Conservation (phyloP, 2,797 vertebrate genomes). For the Pempheris klunzingeri region DNA sequence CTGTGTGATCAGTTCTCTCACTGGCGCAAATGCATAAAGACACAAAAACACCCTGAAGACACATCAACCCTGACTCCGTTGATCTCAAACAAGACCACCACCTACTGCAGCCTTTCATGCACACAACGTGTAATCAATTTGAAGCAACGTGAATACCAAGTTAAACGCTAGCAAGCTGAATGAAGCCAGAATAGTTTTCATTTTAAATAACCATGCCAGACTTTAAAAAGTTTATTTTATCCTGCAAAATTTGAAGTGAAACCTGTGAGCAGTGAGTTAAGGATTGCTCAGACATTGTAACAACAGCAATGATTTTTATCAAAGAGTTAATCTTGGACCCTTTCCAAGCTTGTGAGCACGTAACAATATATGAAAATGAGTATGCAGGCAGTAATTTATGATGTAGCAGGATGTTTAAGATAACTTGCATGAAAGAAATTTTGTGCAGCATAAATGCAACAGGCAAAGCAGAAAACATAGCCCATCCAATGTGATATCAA, state of each 20-base stretch:
- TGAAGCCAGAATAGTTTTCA: background rate
- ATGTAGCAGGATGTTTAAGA: background rate
- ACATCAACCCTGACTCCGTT: slow-evolving; percentile 44
- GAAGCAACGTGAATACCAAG: slow-evolving; percentile 9
- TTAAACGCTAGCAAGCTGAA: slow-evolving; percentile 14
- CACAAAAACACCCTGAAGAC: slow-evolving; percentile 30
- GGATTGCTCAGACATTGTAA: background rate
- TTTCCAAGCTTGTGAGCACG: background rate
- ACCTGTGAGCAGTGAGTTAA: background rate
- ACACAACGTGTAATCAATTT: slow-evolving; percentile 45
- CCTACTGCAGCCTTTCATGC: slow-evolving; percentile 27
- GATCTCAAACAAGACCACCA: slow-evolving; percentile 42
- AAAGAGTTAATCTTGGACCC: background rate
- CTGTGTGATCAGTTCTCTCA: slow-evolving; percentile 29
- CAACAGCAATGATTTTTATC: background rate
- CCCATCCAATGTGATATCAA: background rate
- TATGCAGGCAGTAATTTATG: background rate
- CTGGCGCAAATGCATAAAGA: slow-evolving; percentile 7
- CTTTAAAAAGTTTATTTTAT: slow-evolving; percentile 2
- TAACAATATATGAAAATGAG: background rate
- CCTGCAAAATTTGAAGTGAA: background rate
- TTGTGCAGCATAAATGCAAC: background rate
- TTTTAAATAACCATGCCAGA: slow-evolving; percentile 11
- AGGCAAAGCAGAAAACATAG: background rate
- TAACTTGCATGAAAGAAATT: background rate